Conservation (phyloP, 1,140 invertebrate species). For the Tetranychus cinnabarinus region DNA sequence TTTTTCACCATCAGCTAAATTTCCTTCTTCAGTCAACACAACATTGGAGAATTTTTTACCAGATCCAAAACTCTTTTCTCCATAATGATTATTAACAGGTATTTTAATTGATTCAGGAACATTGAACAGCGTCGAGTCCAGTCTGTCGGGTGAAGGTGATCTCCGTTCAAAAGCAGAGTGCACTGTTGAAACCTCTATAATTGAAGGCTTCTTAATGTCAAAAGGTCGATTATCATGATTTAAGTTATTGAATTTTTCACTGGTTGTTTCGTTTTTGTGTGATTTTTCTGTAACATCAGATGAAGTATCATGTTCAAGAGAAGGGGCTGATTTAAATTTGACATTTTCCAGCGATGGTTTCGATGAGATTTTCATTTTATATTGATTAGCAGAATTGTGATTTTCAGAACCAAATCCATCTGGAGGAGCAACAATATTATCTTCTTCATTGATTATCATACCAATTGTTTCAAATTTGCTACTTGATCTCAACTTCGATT, state of each 20-base stretch:
- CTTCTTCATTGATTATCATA: not conserved
- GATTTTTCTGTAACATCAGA: not conserved
- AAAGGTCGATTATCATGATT: not conserved
- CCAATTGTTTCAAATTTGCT: not conserved
- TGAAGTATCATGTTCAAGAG: not conserved
- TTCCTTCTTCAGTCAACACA: too few relatives aligned
- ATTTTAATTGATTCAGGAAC: too few relatives aligned
- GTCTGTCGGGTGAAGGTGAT: too few relatives aligned
- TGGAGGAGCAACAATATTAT: not conserved
- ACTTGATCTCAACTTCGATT: not conserved
- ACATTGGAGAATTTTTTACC: too few relatives aligned
- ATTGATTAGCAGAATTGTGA: not conserved
- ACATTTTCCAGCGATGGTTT: not conserved
- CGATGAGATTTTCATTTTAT: not conserved
- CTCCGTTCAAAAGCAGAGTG: not conserved
- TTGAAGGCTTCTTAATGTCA: not conserved
- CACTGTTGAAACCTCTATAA: not conserved
- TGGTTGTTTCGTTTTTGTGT: not conserved
- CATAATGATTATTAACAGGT: too few relatives aligned
- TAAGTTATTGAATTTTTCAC: too few relatives aligned
- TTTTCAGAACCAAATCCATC: not conserved
- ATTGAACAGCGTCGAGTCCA: too few relatives aligned
- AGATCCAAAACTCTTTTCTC: too few relatives aligned
- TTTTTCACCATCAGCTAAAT: too few relatives aligned
- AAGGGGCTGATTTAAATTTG: not conserved